Base-by-base conservation (phyloP, 2,797 vertebrate genomes). In the Bradypus variegatus region DNA sequence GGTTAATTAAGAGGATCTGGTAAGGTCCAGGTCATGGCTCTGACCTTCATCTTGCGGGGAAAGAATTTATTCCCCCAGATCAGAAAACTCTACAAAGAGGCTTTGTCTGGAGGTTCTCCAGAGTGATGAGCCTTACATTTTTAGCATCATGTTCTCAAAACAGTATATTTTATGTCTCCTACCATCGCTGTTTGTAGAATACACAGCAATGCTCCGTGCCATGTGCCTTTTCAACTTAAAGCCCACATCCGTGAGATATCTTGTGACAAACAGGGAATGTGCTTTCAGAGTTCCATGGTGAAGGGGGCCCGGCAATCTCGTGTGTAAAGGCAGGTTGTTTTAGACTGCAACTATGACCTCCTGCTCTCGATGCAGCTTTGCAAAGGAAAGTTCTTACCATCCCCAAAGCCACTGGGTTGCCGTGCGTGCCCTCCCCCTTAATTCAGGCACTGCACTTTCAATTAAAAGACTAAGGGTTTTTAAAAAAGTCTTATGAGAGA, bases 1-100 rank as follows among this genome's bases (percentile, higher is more conserved):
- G 69, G 89, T 94, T 76, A 78, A 95, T 94, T 82, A 96, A 93
- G 93, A 95, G 36, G 55, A 62, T 77, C 67, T 91, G 53, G 3
- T 41, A 89, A 92, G 75, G 93, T 93, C 62, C 29, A 91, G 86
- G 64, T 31, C 62, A 33, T 50, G 67, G 8, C 33, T 85, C 77
- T 90, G 83, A 90, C 75, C 93, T 94, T 91, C 58, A 65, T 93
- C 81, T 88, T 90, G 38, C 67, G 89, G 90, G 72, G 77, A 82
- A 90, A 67, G 84, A 90, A 70, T 45, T 31, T 45, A 53, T 23
- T 6, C 67, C 48, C 72, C 69, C 36, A 88, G 89, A 86, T 93
- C 78, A 82, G 94, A 86, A 94, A 53, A 83, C 75, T 67, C 50
- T 81, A 18, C 91, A 94, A 91, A 38, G 86, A 81, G 84, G 41